Evolutionary conservation across 2,888 invertebrate genomes (phyloP).

Genomic region (Lasioglossum leucozonium): DNA sequence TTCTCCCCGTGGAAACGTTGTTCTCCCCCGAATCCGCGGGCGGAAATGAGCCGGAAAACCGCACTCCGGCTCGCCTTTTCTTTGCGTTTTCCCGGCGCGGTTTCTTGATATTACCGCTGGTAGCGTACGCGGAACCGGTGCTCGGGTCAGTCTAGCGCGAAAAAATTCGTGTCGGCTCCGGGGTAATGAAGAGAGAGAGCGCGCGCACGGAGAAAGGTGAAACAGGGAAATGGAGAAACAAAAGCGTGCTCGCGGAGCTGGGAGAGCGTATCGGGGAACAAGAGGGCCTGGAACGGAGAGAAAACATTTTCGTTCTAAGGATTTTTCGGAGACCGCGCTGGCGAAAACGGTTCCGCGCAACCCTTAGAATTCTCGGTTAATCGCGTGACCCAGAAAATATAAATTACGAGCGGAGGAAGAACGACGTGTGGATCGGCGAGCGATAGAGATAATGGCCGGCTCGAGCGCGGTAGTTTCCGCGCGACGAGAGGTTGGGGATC

Average conservation of each 20-base stretch:
- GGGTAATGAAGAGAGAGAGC: background rate
- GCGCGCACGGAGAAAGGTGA: background rate
- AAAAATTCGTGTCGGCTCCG: slow-evolving; percentile 50
- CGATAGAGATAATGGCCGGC: slow-evolving; percentile 3
- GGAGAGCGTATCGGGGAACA: slow-evolving; percentile 17
- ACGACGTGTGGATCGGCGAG: background rate
- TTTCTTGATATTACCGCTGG: slow-evolving; percentile 69
- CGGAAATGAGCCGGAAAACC: slow-evolving; percentile 84
- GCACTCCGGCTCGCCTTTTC: slow-evolving; percentile 73
- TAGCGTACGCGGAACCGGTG: slow-evolving; percentile 57
- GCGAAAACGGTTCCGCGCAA: background rate
- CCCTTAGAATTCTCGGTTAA: slow-evolving; percentile 41
- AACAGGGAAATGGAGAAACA: slow-evolving; percentile 19
- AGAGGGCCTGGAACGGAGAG: background rate
- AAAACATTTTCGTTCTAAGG: slow-evolving; percentile 39
- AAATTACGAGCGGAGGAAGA: slow-evolving; percentile 26
- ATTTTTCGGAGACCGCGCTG: slow-evolving; percentile 20
- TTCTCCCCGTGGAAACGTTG: slow-evolving; percentile 74
- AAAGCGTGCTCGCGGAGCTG: slow-evolving; percentile 10
- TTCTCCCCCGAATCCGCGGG: slow-evolving; percentile 77
- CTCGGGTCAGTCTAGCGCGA: slow-evolving; percentile 62
- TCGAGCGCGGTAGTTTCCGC: background rate
- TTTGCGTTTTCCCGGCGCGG: slow-evolving; percentile 61
- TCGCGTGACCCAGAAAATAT: slow-evolving; percentile 47
- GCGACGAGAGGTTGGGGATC: background rate